Conservation (phyloP, 2,888 invertebrate species). For the Melanophora roralis region DNA sequence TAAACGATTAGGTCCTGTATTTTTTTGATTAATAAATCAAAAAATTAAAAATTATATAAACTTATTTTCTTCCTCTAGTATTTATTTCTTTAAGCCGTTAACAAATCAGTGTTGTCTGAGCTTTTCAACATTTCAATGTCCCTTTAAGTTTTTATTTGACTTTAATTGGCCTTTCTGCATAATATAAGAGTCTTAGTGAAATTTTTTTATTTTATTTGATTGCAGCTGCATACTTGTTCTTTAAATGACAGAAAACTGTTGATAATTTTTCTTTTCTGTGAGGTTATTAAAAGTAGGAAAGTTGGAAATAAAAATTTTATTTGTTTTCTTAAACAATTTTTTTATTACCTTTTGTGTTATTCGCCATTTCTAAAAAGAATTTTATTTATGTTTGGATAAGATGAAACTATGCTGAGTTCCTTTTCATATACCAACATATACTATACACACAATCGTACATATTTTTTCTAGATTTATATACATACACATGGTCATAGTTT, state of each 20-base stretch:
- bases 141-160: constrained; percentile 53
- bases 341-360: constrained; percentile 26
- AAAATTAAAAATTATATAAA: not conserved
- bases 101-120: not conserved
- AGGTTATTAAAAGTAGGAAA: not conserved
- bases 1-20: not conserved
- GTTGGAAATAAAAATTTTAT: constrained; percentile 42
- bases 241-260: not conserved
- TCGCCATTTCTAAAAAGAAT: constrained; percentile 35
- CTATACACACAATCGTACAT: no score
- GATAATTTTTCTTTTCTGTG: constrained; percentile 2
- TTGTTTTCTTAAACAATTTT: not conserved
- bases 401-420: constrained; percentile 39
- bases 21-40: not conserved
- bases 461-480: no score
- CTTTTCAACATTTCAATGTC: constrained; percentile 26
- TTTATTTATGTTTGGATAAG: constrained; percentile 48
- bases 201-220: constrained; percentile 11
- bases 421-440: not conserved
- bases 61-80: not conserved
- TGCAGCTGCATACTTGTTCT: constrained; percentile 19
- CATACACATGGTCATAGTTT: no score
- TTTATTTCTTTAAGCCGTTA: not conserved
- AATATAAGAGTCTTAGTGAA: not conserved
- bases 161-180: constrained; percentile 52